Percentiles rank a stretch among this genome's conserved stretches.
Evolutionary conservation across 2,797 vertebrate species (phyloP).

Genomic region (Rhabdomys pumilio): DNA sequence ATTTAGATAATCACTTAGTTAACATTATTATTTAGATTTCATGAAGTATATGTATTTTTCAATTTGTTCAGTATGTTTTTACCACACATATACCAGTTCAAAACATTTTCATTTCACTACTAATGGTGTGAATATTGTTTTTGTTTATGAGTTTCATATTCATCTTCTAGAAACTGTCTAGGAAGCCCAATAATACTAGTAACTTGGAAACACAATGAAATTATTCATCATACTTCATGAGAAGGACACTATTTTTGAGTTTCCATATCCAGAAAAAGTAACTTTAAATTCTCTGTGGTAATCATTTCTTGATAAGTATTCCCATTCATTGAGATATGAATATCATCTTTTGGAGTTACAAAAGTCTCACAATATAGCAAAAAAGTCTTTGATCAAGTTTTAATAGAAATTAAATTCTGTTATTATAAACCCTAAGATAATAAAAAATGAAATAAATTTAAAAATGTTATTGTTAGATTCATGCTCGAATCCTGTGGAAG

Average conservation of each 20-base stretch:
- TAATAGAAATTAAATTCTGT: background rate
- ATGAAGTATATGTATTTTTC: background rate
- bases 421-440: background rate
- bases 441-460: background rate
- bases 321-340: background rate
- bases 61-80: constrained; percentile 15
- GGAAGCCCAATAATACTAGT: background rate
- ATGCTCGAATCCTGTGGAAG: background rate
- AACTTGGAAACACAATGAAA: background rate
- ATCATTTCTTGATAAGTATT: background rate
- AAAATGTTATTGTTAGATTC: background rate
- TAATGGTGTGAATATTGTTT: background rate
- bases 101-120: background rate
- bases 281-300: background rate
- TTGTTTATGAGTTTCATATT: background rate
- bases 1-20: background rate
- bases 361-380: background rate
- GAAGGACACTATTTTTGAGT: background rate
- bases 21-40: background rate
- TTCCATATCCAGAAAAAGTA: background rate
- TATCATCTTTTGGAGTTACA: background rate
- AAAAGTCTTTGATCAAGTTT: background rate
- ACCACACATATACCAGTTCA: background rate
- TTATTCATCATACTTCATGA: background rate
- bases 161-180: background rate